Base-by-base conservation (phyloP, 2,113 vertebrate species). In the Oxyruncus cristatus region DNA sequence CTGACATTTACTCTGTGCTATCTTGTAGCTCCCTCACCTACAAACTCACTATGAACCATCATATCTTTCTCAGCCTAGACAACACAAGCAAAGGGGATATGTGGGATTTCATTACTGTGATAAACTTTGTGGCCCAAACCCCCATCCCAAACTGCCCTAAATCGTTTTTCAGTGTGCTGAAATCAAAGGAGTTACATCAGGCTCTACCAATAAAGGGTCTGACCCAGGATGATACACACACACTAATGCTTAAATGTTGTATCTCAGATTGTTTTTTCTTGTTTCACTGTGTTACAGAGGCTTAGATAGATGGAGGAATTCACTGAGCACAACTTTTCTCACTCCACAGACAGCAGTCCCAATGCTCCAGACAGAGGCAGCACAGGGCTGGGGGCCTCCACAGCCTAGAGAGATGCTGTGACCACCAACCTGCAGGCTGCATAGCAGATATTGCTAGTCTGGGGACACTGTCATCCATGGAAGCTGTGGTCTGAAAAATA, bases 31-130 rank as follows among this genome's bases (percentile, higher is more conserved):
- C 28, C 12, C 9, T 75, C 30, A 20, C 33, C 35, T 22, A 41
- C n/a, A 79, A 62, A 46, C 30, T 50, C 66, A 35, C 33, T 44
- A 2, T 41, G 63, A 82, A n/a, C 37, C 67, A 56, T 47, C 33
- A 33, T 26, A 26, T 13, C 27, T 61, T 82, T 75, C 68, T 79
- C 52, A 76, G 44, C 11, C 41, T 68, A 61, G 67, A 30, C 1
- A 1, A n/a, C 20, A 55, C 0, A 0, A 72, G 42, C 1, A 5
- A 72, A 76, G 23, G 23, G 15, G 15, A 55, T 39, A 66, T 27
- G 21, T 44, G n/a, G n/a, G 39, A 61, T 75, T 90, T 78, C 44
- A 71, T 55, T 66, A 49, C 53, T 65, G 9, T 56, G 44, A 72
- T 53, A 58, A 76, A 27, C 32, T 82, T 12, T 59, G 41, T 52